Base-by-base conservation (phyloP, 1,140 invertebrate species). In the Tetramorium alpestre region DNA sequence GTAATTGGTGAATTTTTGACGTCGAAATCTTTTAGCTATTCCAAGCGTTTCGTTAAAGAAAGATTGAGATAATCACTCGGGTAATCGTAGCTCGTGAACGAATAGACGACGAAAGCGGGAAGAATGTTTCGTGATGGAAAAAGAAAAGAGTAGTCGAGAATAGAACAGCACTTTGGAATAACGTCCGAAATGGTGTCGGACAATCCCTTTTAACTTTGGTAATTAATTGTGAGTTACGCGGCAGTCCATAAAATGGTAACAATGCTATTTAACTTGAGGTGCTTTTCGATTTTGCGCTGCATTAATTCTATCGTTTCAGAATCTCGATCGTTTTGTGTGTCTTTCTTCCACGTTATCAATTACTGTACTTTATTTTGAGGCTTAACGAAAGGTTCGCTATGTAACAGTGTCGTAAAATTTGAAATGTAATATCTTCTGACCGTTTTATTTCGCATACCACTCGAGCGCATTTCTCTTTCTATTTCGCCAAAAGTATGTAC, bases 161-260 rank as follows among this genome's bases (percentile, higher is more conserved):
- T 10, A 49, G 13, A 85, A 54, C 10, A 65, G 8, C 49, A 6
- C 13, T 18, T 28, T 41, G n/a, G 13, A 82, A 73, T 54, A 60
- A 60, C 10, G 41, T 56, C 56, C 33, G 69, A 64, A 62, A 62
- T 11, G 28, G 25, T 13, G 41, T 49, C 38, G 80, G 67, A 82
- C 67, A 62, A 75, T 56, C 18, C 18, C 44, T 75, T 82, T 84
- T 75, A 75, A 84, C 80, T 84, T 84, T 49, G 4, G 54, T 75
- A 84, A 84, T 84, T 84, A 84, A 62, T 72, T 62, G 80, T 73
- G 49, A 82, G 67, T 73, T 49, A 75, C 41, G 41, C 41, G 38
- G n/a, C 41, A 41, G 41, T 82, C 41, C 54, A 75, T 75, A 58
- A 84, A 73, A 84, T 56, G 18, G n/a, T 56, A 49, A 62, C 67